phyloP scores from a whole-genome alignment of 1,140 invertebrate species.

The Brevipalpus yothersi region DNA sequence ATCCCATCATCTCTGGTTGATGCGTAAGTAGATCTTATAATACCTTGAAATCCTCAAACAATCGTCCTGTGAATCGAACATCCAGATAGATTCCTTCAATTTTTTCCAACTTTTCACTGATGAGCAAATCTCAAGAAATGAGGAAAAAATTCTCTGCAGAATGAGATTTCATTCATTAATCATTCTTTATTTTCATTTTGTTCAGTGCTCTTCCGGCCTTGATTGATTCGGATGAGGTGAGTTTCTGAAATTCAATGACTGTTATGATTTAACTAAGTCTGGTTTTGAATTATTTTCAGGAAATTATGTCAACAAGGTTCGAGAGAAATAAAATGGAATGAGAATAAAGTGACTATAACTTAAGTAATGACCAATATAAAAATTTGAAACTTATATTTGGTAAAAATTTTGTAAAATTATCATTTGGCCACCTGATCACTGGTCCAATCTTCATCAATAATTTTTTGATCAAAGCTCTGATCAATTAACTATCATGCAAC shows the following conservation, averaged over 20 bases:
- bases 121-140: too few species aligned
- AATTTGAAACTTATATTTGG: too few species aligned
- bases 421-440: too few species aligned
- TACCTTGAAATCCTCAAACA: neutral
- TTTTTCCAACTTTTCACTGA: neutral
- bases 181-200: conserved; percentile 13
- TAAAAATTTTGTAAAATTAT: too few species aligned
- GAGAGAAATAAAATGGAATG: conserved; percentile 77
- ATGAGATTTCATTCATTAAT: neutral
- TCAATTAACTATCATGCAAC: too few species aligned
- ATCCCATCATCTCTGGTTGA: conserved; percentile 47
- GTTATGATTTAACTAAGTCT: neutral
- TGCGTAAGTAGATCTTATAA: conserved; percentile 24
- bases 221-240: conserved; percentile 56
- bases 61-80: neutral
- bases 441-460: too few species aligned
- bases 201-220: conserved; percentile 38
- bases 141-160: neutral
- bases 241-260: neutral
- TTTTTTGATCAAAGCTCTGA: too few species aligned
- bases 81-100: neutral
- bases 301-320: conserved; percentile 62
- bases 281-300: conserved; percentile 19
- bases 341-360: neutral
- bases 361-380: too few species aligned